Base-by-base conservation (phyloP, 2,888 invertebrate species). In the Zaprionus bogoriensis region DNA sequence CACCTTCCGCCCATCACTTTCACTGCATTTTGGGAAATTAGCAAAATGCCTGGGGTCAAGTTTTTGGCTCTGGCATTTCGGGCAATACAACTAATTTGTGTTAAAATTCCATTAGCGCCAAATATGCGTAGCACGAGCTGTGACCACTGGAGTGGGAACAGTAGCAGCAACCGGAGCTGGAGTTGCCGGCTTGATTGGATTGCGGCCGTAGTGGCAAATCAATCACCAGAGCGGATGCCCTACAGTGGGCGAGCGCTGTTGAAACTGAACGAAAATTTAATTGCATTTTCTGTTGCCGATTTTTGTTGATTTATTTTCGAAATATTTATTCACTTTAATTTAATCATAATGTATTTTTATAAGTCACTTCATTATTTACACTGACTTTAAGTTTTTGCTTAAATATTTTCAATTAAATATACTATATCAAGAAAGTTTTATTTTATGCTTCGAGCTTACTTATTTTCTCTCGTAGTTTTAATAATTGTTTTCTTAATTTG, bases 41-140 rank as follows among this genome's bases (percentile, higher is more conserved):
- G 47, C 10, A 48, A 71, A 67, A 55, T 66, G 77, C 81, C 77
- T 30, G 61, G 47, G 80, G 77, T 67, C 71, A 73, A 62, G 17
- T 60, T 46, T 59, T 57, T 27, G 5, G 4, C 5, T 36, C 52
- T 54, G 68, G 51, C 64, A 77, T 76, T 66, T 51, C 48, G 74
- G 70, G 20, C 19, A 80, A 78, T 63, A 52, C 44, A 53, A 58
- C 81, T 81, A 79, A 79, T 81, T 79, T 78, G 78, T 68, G 74
- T 61, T 74, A 41, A 73, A 80, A 80, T 79, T 75, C 67, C 77
- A 79, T 75, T 73, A 70, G 62, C 77, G 32, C 61, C 46, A 45
- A 47, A 61, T 58, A 57, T 61, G 45, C 14, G 12, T n/a, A 20
- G 1, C 17, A 4, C 10, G 5, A 38, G 17, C 7, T 19, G 38